Base-by-base conservation (phyloP, 1,140 invertebrate species). In the Teleopsis dalmanni region DNA sequence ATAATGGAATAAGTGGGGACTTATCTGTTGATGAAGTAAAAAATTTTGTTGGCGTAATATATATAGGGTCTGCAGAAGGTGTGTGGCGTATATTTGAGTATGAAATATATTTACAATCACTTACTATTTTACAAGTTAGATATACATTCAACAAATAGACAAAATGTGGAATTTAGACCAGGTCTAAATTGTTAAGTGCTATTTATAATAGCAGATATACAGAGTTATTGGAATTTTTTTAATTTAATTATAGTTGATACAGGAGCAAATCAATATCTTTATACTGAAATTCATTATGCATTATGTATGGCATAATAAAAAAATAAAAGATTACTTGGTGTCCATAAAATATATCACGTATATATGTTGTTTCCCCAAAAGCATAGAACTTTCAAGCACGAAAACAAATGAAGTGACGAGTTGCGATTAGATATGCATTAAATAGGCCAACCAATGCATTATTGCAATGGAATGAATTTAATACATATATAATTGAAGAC, bases 41-140 rank as follows among this genome's bases (percentile, higher is more conserved):
- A 18, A 23, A 13, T 26, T 58, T 44, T 45, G 11, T 58, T 31
- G 50, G 52, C 43, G 53, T 45, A 2, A 27, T 57, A 25, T 69
- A 67, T 54, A 50, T 69, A 8, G 52, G 57, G 23, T 48, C 55
- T 2, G 36, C 50, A 18, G 67, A 69, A 55, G 65, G 59, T 25
- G 37, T 51, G 16, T 69, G 62, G 61, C 41, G 57, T 27, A 54
- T 71, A 22, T 45, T 50, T 2, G 48, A 47, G 29, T 59, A 53
- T 27, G 21, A 26, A 5, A 44, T 65, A 14, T 33, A 47, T 25
- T 41, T 2, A 13, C 26, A 48, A 27, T 33, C 44, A 47, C 34
- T 45, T 45, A 5, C 23, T 22, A 44, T n/a, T n/a, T n/a, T n/a
- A n/a, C n/a, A n/a, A n/a, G n/a, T n/a, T n/a, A n/a, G n/a, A n/a